phyloP scores from a whole-genome alignment of 2,113 vertebrate species.

The Engystomops pustulosus region DNA sequence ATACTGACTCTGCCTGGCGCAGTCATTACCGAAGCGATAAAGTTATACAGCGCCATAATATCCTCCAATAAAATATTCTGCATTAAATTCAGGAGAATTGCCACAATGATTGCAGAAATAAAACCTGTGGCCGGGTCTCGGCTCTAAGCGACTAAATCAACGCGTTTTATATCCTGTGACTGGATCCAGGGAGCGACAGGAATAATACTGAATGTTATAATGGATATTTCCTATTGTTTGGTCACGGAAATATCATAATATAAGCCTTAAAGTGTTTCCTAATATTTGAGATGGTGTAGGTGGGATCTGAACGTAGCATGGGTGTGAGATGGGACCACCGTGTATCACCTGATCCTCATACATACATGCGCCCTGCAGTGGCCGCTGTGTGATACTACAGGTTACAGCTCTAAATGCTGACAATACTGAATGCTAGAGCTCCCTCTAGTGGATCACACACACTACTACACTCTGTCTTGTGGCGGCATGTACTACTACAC shows the following conservation, averaged over 20 bases:
- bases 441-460: too few species aligned
- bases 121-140: neutral
- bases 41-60: neutral
- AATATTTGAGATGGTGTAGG: too few species aligned
- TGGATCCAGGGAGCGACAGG: neutral
- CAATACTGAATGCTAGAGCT: too few species aligned
- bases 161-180: neutral
- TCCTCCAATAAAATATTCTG: neutral
- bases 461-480: too few species aligned
- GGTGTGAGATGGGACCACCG: too few species aligned
- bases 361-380: too few species aligned
- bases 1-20: neutral
- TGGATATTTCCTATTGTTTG: neutral
- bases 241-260: neutral
- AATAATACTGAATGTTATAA: neutral
- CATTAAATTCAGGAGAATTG: neutral
- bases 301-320: too few species aligned
- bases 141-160: neutral
- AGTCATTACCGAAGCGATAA: neutral
- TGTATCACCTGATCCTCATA: too few species aligned
- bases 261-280: neutral
- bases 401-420: too few species aligned
- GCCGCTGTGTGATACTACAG: too few species aligned
- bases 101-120: conserved; percentile 4
- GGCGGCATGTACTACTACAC: too few species aligned